Conservation (phyloP, 2,888 invertebrate genomes). For the Calameuta pallipes region DNA sequence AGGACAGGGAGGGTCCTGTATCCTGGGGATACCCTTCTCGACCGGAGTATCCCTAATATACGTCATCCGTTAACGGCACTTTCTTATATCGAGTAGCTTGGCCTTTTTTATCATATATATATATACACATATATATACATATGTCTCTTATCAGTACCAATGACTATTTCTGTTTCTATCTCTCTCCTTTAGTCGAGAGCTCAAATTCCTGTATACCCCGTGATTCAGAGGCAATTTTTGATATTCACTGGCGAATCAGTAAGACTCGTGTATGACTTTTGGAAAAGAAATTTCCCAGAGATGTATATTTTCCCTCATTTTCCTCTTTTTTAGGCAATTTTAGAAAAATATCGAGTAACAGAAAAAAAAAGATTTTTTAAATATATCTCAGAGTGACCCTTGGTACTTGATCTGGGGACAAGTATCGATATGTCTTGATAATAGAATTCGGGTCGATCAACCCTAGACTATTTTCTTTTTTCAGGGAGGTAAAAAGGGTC, state of each 20-base stretch:
- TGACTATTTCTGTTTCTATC: conserved; percentile 2
- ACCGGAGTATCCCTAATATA: conserved; percentile 66
- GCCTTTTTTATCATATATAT: background rate
- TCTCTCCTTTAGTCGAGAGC: conserved; percentile 2
- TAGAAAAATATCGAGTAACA: background rate
- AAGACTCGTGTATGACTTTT: background rate
- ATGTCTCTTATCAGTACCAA: background rate
- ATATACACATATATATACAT: too few species aligned
- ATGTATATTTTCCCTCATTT: background rate
- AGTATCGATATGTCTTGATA: background rate
- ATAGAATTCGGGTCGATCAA: background rate
- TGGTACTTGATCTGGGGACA: background rate
- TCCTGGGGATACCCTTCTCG: conserved; percentile 60
- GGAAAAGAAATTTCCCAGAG: background rate
- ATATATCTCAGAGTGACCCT: background rate
- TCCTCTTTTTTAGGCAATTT: background rate
- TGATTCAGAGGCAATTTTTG: background rate
- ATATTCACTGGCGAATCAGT: background rate
- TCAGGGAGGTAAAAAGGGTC: background rate
- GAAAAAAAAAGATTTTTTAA: background rate
- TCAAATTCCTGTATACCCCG: background rate
- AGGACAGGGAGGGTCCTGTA: conserved; percentile 60
- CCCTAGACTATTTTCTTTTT: background rate
- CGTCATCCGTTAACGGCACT: conserved; percentile 64
- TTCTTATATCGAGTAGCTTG: conserved; percentile 22